phyloP scores from a whole-genome alignment of 2,113 vertebrate genomes.

The Chloropsis cyanopogon region DNA sequence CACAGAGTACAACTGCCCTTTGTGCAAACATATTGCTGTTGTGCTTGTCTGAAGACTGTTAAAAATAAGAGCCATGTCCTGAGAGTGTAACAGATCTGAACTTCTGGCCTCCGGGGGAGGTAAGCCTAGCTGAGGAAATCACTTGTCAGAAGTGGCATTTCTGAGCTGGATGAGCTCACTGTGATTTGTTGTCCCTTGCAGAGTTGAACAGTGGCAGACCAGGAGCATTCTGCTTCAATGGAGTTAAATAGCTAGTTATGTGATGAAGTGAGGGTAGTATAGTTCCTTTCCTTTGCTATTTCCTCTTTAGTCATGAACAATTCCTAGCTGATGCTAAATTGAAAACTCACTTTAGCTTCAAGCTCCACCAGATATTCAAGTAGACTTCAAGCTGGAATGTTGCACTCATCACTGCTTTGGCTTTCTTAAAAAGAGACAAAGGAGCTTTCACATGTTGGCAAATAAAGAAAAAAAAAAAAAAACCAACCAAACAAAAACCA shows the following conservation, averaged over 20 bases:
- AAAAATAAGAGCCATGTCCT: neutral
- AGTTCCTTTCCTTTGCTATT: neutral
- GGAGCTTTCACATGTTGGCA: neutral
- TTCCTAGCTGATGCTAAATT: neutral
- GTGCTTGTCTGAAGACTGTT: neutral
- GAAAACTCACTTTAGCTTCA: neutral
- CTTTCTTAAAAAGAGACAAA: neutral
- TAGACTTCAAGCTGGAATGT: neutral
- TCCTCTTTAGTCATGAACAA: neutral
- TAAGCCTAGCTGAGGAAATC: neutral
- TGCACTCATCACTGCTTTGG: neutral
- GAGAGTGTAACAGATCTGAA: neutral
- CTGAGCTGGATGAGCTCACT: neutral
- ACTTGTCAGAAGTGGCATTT: neutral
- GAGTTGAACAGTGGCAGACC: neutral
- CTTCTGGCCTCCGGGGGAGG: neutral
- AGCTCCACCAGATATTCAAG: neutral
- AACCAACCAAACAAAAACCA: neutral
- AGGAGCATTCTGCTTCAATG: neutral
- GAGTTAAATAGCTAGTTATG: neutral
- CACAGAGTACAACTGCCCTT: neutral
- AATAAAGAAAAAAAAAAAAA: neutral
- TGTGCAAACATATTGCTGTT: neutral
- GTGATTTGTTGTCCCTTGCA: neutral
- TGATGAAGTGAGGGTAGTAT: neutral